Evolutionary conservation across 2,888 invertebrate species (phyloP), one percentile per base, ranked within the genome.

Genomic region (Ectropis crepuscularia): DNA sequence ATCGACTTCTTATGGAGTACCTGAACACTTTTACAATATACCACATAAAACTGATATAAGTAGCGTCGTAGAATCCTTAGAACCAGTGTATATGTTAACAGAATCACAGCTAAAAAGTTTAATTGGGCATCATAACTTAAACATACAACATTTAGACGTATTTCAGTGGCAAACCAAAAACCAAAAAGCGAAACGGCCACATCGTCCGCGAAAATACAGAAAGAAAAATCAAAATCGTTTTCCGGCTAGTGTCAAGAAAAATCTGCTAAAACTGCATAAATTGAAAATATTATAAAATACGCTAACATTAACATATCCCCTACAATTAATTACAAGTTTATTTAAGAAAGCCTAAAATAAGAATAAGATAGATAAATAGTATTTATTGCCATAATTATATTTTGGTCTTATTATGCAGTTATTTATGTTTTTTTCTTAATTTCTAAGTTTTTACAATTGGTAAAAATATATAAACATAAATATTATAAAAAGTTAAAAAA

Each of bases 31-130:
- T 12, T 50, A 61, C 46, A 49, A 49, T 9, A 54, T 65, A 0
- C 73, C 77, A 6, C 38, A 63, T 6, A 63, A 63, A 50, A 60
- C 61, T 9, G 65, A 67, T 61, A 53, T 62, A 53, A 57, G 60
- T 28, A 68, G 57, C 7, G 16, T 76, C 0, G 57, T 77, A 5
- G 69, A 71, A 36, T 68, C 75, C 0, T 67, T 86, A 16, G 91
- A 92, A 70, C 91, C 92, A 0, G 82, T 92, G 0, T 92, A 90
- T 53, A 82, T 92, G 81, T 64, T 92, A 8, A 90, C 91, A 0
- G 83, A 88, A 62, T 78, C 87, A 0, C 90, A 92, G 53, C 68
- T 92, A 2, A 87, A 88, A 71, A 81, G 81, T 36, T 66, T 92
- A 0, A 73, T 90, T 2, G 88, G 89, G 0, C 83, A 87, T 53